Evolutionary conservation across 2,113 vertebrate genomes (phyloP), one percentile per base, ranked within the genome.

Genomic region (Hippocampus abdominalis): DNA sequence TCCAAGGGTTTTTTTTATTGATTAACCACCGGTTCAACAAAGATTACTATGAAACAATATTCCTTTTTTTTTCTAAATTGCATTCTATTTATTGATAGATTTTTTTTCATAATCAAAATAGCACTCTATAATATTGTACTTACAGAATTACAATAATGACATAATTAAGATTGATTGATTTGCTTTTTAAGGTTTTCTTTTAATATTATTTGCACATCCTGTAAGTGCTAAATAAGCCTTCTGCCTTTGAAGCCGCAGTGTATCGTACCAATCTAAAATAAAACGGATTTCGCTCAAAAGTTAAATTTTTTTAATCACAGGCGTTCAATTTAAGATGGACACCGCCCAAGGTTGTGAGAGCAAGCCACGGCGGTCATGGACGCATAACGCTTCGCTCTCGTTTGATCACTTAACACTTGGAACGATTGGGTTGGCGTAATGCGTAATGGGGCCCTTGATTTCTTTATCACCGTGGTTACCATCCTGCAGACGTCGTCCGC

Each of bases 401-500:
- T 64, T 81, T 73, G 67, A 72, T 76, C 54, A 21, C 78, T 84
- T 80, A 67, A 77, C 80, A 75, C 70, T 81, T 82, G 88, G 74
- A 89, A 68, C 76, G 44, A 49, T 2, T 15, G 46, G 46, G 46
- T 82, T 62, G 65, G 72, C 81, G 64, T 84, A 90, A 77, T 46
- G 64, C 57, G 63, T 80, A 84, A 84, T 83, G 73, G 56, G 71
- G 25, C 53, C 39, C 56, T 72, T 76, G 68, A 3, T 89, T 78
- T 83, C 74, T 74, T 71, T 70, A 73, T 80, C 70, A 66, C 77
- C 49, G 67, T 36, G 68, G 57, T 73, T 65, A 64, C 64, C 73
- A 79, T 79, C 71, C 82, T 63, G 63, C 42, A 69, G 69, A 81
- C 79, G 87, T 86, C 79, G 86, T 87, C 81, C 87, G 81, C 60